Evolutionary conservation across 1,140 invertebrate species (phyloP), one percentile per base, ranked within the genome.

Genomic region (Rhagoletis zephyria): DNA sequence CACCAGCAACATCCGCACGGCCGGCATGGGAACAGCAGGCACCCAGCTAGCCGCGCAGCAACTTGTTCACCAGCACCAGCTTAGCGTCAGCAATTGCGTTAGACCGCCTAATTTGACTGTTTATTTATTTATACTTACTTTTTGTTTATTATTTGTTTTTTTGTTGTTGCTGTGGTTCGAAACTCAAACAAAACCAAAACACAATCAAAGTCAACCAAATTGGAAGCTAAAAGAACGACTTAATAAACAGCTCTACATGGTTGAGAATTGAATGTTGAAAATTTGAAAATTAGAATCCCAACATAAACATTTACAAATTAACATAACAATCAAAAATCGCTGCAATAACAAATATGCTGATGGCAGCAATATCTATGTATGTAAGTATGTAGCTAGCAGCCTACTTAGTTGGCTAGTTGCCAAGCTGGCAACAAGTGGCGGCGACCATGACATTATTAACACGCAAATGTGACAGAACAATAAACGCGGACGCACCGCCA

Each of bases 401-500:
- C 30, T 30, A n/a, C n/a, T n/a, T n/a, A 30, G 30, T 30, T 30
- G 30, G 30, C 51, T 56, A 56, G 51, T 10, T 5, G 51, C 19
- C 48, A 59, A 74, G 67, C 48, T 19, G 48, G 19, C 74, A 56
- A 81, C 74, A 81, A 81, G 74, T 81, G 74, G 74, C 74, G 74
- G 48, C 48, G 74, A 60, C 67, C 64, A 63, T 87, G 87, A 87
- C 87, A 87, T 87, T 87, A 87, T 87, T 87, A 87, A 87, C 87
- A 87, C 87, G 77, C 77, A 87, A 87, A 87, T 87, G 87, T 87
- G 87, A 87, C 87, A 87, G 77, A 60, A 87, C 87, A 87, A 87
- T 87, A 42, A 87, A 48, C 65, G 30, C 30, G 30, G 60, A 63
- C 40, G 60, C 19, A 85, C 81, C 59, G 51, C 45, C 12, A 51